phyloP scores from a whole-genome alignment of 2,113 vertebrate species.

The Bettongia penicillata region DNA sequence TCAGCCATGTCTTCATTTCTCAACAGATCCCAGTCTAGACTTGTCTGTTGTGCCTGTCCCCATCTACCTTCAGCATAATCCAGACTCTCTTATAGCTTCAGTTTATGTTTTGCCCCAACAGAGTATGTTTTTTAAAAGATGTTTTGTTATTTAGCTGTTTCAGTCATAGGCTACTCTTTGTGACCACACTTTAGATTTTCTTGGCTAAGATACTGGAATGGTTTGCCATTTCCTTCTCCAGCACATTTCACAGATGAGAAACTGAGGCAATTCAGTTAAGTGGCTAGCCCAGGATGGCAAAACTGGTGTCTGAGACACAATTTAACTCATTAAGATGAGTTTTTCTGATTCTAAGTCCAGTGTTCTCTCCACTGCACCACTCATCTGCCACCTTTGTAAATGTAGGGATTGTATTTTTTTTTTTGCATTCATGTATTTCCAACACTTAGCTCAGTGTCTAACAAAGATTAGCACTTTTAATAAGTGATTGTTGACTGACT shows the following conservation, averaged over 20 bases:
- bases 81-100: not conserved
- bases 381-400: not conserved
- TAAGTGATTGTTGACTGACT: not conserved
- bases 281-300: no score
- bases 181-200: no score
- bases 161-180: no score
- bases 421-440: not conserved
- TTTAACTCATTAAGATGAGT: no score
- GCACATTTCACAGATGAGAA: no score
- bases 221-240: no score
- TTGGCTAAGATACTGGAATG: no score
- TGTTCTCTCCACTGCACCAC: no score
- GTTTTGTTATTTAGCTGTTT: no score
- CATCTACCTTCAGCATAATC: fast-evolving
- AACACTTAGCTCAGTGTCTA: not conserved
- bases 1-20: not conserved
- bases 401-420: not conserved
- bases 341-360: no score
- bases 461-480: not conserved
- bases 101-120: not conserved
- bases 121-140: not conserved
- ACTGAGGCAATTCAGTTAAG: no score
- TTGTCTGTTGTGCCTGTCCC: not conserved
- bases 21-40: not conserved
- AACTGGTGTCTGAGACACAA: no score